These are phyloP conservation scores for Girardia tigrina DNA, from an alignment of 2,888 invertebrate species.

Conservation along the genomic window DNA sequence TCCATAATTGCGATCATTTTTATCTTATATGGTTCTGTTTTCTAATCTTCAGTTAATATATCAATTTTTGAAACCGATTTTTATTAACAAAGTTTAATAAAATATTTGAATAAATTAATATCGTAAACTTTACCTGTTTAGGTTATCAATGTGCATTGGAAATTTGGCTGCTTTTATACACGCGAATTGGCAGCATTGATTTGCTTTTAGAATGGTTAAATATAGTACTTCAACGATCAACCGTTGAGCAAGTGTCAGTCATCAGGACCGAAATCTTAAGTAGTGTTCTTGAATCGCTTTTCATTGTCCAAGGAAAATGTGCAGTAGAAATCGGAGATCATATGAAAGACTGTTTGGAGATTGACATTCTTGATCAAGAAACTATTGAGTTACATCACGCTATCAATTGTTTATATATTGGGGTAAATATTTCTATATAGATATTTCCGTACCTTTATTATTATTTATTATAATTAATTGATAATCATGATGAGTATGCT, in stretches of 20 bases:
- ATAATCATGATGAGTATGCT: too few relatives aligned
- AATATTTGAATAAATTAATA: neutral
- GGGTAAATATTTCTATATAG: neutral
- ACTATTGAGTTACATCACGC: neutral
- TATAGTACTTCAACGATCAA: neutral
- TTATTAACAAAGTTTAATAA: neutral
- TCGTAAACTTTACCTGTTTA: neutral
- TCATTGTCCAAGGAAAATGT: neutral
- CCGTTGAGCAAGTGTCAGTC: neutral
- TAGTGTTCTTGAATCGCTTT: neutral
- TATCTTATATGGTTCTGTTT: too few relatives aligned
- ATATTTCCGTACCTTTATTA: too few relatives aligned
- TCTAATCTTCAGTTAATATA: too few relatives aligned
- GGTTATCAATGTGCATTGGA: neutral
- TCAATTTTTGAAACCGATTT: neutral
- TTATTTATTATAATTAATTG: too few relatives aligned
- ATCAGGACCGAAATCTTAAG: neutral
- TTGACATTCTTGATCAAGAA: neutral
- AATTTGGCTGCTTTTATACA: neutral
- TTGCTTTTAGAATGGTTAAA: neutral
- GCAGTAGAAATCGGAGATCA: neutral
- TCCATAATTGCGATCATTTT: too few relatives aligned
- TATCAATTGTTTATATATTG: neutral
- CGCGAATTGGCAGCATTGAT: neutral
- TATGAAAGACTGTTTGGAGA: neutral